Base-by-base conservation (phyloP, 2,113 vertebrate genomes). In the Megaceryle torquata region DNA sequence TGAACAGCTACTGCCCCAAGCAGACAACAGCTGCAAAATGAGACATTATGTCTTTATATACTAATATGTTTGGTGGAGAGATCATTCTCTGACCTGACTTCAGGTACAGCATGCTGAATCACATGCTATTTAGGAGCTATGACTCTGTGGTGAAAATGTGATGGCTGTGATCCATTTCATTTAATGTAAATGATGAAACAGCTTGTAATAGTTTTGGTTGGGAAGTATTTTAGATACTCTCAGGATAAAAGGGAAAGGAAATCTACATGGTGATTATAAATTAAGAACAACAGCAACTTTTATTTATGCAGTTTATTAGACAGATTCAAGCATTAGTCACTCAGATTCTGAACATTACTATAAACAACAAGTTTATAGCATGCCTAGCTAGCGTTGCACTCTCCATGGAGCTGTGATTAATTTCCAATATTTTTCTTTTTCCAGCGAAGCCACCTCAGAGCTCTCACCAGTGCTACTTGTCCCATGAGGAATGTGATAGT, bases 401-500 rank as follows among this genome's bases (percentile, higher is more conserved):
- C 95, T 92, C 81, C 83, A 68, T 5, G 33, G 56, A 75, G 80
- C 28, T 61, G 54, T 3, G 24, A 75, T 82, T 88, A 97, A 31
- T 5, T 70, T 86, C 74, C 82, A 84, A 7, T 39, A 87, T 48
- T 91, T 91, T 65, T 96, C 79, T 67, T 93, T 88, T 93, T 98
- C 74, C 77, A 56, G 1, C 90, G 86, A 41, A 99, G 91, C 54
- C 83, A 97, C 92, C 44, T 98, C 98, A 99, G 98, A 46, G 97
- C 67, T 95, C 95, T 98, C 57, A 67, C 91, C 79, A 99, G 76
- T 53, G 98, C 96, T 76, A 99, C 99, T 95, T 95, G 98, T 71
- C 98, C 99, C 99, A 99, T 99, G 78, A 99, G 98, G 80, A 99
- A 96, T 6, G 99, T 99, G 97, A 99, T 99, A 94, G 97, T 97